Base-by-base conservation (phyloP, 2,888 invertebrate species). In the Acanthoscelides obtectus region DNA sequence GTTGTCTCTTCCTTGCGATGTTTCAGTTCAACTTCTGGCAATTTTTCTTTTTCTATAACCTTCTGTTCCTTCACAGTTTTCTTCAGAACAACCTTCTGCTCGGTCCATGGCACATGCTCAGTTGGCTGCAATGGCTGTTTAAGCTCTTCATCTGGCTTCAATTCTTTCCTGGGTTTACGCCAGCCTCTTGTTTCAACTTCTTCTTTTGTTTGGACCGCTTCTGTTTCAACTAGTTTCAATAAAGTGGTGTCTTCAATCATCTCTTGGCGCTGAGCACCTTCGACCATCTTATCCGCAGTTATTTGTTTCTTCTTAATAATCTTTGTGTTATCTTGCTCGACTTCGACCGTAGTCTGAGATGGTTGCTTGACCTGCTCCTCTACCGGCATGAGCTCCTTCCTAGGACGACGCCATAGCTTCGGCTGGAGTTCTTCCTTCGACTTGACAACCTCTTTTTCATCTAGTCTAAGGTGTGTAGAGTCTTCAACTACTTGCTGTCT, bases 21-120 rank as follows among this genome's bases (percentile, higher is more conserved):
- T 74, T 79, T 79, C 22, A 80, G 71, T 70, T 74, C 69, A 68
- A 80, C 77, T 22, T 78, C 75, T 71, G 78, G 77, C 21, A 77
- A 8, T 19, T 66, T 74, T 72, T 78, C 79, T 72, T 75, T 76
- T 22, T 71, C 27, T 87, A 87, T 76, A 73, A 84, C 83, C 77
- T 86, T 86, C 69, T 76, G 81, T 63, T 84, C 82, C 20, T 81
- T 80, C 72, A 81, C 82, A 0, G 86, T 77, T 73, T 81, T 84
- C 73, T 88, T 89, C 22, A 90, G 79, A 66, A 82, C 84, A 19
- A 89, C 86, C 75, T 88, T 87, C 83, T 92, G 91, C 79, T 92
- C 88, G 6, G 89, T 92, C 89, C 89, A 89, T n/a, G 89, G 87
- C 75, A 80, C 64, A 64, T 70, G 69, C 73, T 79, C 87, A 22